A percentile compares a stretch with the other conserved stretches of the same genome.
phyloP scores from a whole-genome alignment of 2,888 invertebrate genomes.

The Phalera bucephala region DNA sequence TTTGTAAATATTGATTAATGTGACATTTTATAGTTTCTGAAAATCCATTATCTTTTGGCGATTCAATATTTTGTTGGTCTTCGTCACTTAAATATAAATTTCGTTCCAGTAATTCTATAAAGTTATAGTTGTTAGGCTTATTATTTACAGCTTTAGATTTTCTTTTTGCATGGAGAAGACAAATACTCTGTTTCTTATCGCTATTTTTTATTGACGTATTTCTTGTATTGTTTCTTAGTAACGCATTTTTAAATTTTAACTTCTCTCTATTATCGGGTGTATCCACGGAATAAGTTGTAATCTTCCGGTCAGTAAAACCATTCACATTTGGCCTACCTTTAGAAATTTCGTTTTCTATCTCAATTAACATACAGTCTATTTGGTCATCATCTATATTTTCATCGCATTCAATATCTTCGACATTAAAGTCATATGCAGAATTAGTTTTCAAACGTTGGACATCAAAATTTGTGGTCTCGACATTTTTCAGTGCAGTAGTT shows the following conservation, averaged over 20 bases:
- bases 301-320: not conserved
- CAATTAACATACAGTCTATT: conserved; percentile 52
- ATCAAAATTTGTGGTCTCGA: not conserved
- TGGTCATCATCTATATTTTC: conserved; percentile 46
- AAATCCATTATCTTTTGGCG: conserved; percentile 41
- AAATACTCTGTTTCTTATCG: conserved; percentile 6
- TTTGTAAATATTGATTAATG: conserved; percentile 52
- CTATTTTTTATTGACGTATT: not conserved
- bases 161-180: conserved; percentile 5
- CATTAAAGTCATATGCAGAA: not conserved
- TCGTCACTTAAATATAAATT: conserved; percentile 40
- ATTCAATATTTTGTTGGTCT: conserved; percentile 19
- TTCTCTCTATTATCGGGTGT: not conserved
- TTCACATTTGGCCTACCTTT: conserved; percentile 12
- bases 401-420: conserved; percentile 26
- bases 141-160: conserved; percentile 18
- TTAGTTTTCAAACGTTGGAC: conserved; percentile 29
- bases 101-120: conserved; percentile 54
- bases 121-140: conserved; percentile 52
- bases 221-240: conserved; percentile 1
- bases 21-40: conserved; percentile 55
- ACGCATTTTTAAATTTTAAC: not conserved
- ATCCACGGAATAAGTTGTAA: not conserved
- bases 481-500: not conserved
- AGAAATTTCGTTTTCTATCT: conserved; percentile 65